These are phyloP conservation scores for Ondatra zibethicus DNA, from an alignment of 2,113 vertebrate species.

Conservation along the genomic window DNA sequence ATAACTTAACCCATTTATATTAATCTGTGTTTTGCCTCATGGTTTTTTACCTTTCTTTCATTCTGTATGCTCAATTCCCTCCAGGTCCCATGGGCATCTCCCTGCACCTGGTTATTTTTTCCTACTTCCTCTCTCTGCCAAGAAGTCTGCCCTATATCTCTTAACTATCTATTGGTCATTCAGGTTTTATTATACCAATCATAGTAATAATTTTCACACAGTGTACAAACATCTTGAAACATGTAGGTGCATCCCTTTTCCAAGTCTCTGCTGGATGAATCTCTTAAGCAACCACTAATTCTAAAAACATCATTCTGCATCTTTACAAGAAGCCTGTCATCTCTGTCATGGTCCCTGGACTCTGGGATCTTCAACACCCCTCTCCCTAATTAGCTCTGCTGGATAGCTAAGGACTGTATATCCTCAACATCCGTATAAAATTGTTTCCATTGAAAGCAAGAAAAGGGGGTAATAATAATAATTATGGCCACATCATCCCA, in stretches of 20 bases:
- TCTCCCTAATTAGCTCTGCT: background rate
- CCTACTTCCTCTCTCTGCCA: no score
- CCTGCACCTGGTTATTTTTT: no score
- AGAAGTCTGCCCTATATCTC: no score
- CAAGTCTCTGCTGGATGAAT: background rate
- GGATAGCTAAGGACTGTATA: background rate
- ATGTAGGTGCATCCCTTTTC: background rate
- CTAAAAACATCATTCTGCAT: background rate
- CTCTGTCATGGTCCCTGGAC: background rate
- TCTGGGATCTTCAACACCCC: background rate
- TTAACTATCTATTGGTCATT: no score
- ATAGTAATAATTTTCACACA: no score
- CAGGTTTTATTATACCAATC: no score
- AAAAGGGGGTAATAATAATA: background rate
- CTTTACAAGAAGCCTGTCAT: background rate
- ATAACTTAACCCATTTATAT: no score
- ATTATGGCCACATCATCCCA: background rate
- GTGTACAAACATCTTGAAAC: no score
- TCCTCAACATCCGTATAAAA: background rate
- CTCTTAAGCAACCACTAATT: background rate
- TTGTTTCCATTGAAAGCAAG: background rate
- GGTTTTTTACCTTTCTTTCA: no score
- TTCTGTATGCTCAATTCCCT: no score
- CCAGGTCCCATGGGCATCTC: no score
- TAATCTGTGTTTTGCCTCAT: no score